Base-by-base conservation (phyloP, 2,797 vertebrate species). In the Protonibea diacanthus region DNA sequence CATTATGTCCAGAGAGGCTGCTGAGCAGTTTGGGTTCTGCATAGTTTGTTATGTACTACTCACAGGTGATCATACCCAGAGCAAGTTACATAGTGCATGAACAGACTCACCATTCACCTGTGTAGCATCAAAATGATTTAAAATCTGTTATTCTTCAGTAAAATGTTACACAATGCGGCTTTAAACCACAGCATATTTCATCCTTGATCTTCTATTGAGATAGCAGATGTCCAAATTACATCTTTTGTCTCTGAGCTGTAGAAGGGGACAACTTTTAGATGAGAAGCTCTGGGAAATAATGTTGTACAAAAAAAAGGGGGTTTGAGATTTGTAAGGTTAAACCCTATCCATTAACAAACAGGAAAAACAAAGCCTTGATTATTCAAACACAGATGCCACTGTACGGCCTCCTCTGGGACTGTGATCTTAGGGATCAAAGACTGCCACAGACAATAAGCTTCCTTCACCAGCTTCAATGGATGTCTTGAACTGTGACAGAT, bases 291-390 rank as follows among this genome's bases (percentile, higher is more conserved):
- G 76, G 52, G 55, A 78, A n/a, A 56, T 18, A 13, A 23, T 12
- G 2, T 47, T 70, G 0, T 33, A 48, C 38, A 52, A 52, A n/a
- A 76, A 76, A 20, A 76, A 65, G 71, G 51, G 23, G 33, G 33
- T 9, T 75, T 68, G 71, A 72, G 77, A 92, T 93, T 91, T 93
- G 93, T 93, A 72, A 91, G 89, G 91, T 91, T 92, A 91, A 94
- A 92, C 51, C 87, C 1, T 55, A 1, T 63, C 86, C 47, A 92
- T 92, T 91, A 93, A 86, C 84, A 90, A 92, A 91, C 85, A 89
- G 89, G 69, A 23, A 84, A 80, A 90, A 92, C 86, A 92, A 89
- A 88, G 84, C 79, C 71, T 6, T 86, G 69, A 91, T 93, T 89
- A 92, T 90, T 86, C 78, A 59, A 76, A 78, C 64, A 29, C 45